Evolutionary conservation across 2,797 vertebrate genomes (phyloP), one percentile per base, ranked within the genome.

Genomic region (Novumbra hubbsi): DNA sequence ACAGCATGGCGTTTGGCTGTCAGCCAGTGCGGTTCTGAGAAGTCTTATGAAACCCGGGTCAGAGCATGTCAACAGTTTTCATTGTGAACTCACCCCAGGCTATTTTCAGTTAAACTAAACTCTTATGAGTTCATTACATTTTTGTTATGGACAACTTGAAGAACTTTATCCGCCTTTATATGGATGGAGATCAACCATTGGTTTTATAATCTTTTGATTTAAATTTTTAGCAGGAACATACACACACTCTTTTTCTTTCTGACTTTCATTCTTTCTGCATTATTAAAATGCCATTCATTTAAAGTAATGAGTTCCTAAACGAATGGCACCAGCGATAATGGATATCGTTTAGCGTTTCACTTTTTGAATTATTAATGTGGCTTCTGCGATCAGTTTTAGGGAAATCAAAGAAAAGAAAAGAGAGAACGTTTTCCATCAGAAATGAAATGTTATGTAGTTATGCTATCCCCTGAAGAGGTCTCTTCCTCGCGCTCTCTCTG

Each of bases 351-450:
- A 75, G 79, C 63, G 57, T 80, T 50, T 77, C 84, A 81, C 62
- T 70, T 81, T 52, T 77, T 84, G 81, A 87, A 84, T 80, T 83
- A 81, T 86, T 87, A 71, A 88, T 83, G 73, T 67, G 48, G 74
- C 73, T 75, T 77, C 70, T 73, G 52, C 81, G 71, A 45, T 83
- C 27, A 28, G 75, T 84, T 81, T 60, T 78, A 78, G 41, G 41
- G 80, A 73, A 72, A 45, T 75, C 50, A 55, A 72, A 71, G 70
- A 49, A 69, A 72, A 74, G 24, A 64, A 65, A 72, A 74, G 24
- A 64, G 32, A 48, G 21, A 34, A 4, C 21, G 28, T 41, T 68
- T 45, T 69, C 38, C 41, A 19, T 16, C 24, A 16, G 70, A 11
- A 57, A 16, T n/a, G 30, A 21, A 34, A 50, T 7, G 9, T 30